These are phyloP conservation scores for Stenoptilia bipunctidactyla DNA, from an alignment of 2,888 invertebrate genomes.

Conservation along the genomic window DNA sequence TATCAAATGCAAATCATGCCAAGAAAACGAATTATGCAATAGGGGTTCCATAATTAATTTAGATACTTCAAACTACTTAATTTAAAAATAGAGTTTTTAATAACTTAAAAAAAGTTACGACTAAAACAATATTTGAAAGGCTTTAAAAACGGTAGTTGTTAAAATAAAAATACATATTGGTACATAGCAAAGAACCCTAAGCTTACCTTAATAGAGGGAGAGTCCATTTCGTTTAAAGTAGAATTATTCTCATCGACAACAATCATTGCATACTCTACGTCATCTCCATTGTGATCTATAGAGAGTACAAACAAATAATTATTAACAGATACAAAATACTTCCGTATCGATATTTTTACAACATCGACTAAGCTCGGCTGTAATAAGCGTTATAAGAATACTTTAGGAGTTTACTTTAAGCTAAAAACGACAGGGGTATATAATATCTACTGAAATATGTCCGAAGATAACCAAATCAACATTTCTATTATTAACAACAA, in stretches of 20 bases:
- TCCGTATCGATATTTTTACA: constrained; percentile 20
- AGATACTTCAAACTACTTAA: no score
- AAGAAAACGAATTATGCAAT: no score
- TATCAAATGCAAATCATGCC: no score
- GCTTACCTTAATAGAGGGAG: constrained; percentile 87
- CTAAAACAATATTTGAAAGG: not conserved
- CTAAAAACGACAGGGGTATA: no score
- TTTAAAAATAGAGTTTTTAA: not conserved
- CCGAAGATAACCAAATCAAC: no score
- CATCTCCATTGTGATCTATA: constrained; percentile 75
- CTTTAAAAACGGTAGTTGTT: not conserved
- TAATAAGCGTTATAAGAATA: constrained; percentile 32
- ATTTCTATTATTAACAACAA: no score
- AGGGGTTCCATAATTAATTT: no score
- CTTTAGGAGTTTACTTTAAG: not conserved
- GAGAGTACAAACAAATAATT: constrained; percentile 10
- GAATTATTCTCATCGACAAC: constrained; percentile 92
- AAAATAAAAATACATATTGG: not conserved
- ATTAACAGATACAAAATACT: constrained; percentile 3
- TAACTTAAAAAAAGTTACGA: not conserved
- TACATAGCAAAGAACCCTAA: constrained; percentile 1
- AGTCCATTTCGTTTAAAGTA: constrained; percentile 84
- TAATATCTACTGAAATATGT: no score
- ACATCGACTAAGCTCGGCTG: constrained; percentile 54
- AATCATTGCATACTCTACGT: constrained; percentile 90